These are phyloP conservation scores for Atta colombica DNA, from an alignment of 1,140 invertebrate species.

Conservation along the genomic window DNA sequence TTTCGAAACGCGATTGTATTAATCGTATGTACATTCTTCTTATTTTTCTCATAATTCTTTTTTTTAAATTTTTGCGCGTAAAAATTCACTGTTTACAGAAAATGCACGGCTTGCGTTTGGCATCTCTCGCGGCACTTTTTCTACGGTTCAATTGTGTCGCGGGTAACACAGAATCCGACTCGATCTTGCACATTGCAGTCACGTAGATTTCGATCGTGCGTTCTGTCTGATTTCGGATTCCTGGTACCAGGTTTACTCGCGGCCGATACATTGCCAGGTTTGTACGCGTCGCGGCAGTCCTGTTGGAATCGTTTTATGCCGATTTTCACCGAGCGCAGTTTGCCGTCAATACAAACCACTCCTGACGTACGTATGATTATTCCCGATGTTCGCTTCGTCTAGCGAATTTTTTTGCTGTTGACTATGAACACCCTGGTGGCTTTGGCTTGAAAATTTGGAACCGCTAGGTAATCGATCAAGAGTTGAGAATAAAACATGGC, in stretches of 20 bases:
- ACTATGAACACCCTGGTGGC: neutral
- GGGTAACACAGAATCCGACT: conserved; percentile 15
- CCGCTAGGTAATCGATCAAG: neutral
- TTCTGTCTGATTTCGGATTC: conserved; percentile 82
- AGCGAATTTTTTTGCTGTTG: neutral
- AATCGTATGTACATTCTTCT: neutral
- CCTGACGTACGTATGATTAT: conserved; percentile 46
- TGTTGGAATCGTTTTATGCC: conserved; percentile 70
- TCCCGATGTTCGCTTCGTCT: conserved; percentile 35
- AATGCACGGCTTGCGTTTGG: conserved; percentile 10
- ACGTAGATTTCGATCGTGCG: conserved; percentile 78
- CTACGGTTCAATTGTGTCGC: conserved; percentile 32
- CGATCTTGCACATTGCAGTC: conserved; percentile 81
- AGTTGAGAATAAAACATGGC: neutral
- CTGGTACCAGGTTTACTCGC: conserved; percentile 63
- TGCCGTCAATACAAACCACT: conserved; percentile 10
- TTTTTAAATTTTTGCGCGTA: neutral
- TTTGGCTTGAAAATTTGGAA: neutral
- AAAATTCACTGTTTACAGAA: conserved; percentile 8
- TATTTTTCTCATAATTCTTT: neutral
- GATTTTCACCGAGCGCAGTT: conserved; percentile 66
- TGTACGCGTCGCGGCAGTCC: conserved; percentile 16
- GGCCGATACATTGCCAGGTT: conserved; percentile 66
- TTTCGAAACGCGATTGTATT: neutral
- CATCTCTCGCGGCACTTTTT: neutral